A percentile compares a stretch with the other conserved stretches of the same genome.
Evolutionary conservation across 2,888 invertebrate species (phyloP).

Genomic region (Sylvicola cinctus): DNA sequence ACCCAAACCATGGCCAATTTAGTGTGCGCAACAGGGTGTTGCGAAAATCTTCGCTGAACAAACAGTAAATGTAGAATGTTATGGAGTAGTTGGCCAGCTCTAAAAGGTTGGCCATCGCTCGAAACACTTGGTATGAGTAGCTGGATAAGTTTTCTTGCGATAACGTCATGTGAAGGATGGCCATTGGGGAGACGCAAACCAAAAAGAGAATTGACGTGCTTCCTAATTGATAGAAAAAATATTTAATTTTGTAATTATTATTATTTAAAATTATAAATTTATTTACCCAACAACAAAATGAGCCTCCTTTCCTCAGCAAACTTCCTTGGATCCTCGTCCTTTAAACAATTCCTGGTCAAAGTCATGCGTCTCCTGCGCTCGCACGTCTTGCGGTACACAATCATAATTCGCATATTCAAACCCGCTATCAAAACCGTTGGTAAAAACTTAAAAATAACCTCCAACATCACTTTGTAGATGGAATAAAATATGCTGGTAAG

Average conservation of each 20-base stretch:
- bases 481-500: slow-evolving; percentile 31
- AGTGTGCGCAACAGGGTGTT: slow-evolving; percentile 44
- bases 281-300: slow-evolving; percentile 34
- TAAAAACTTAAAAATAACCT: slow-evolving; percentile 41
- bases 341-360: slow-evolving; percentile 30
- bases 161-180: slow-evolving; percentile 44
- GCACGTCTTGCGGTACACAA: slow-evolving; percentile 43
- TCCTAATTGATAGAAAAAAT: slow-evolving; percentile 10
- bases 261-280: too few relatives aligned
- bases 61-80: slow-evolving; percentile 59
- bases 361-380: slow-evolving; percentile 43
- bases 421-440: slow-evolving; percentile 44
- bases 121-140: slow-evolving; percentile 45
- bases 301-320: slow-evolving; percentile 46
- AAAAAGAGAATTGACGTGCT: slow-evolving; percentile 46
- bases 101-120: slow-evolving; percentile 48
- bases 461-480: slow-evolving; percentile 39
- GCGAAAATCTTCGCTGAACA: slow-evolving; percentile 57
- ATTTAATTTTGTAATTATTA: not conserved
- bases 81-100: slow-evolving; percentile 58
- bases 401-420: slow-evolving; percentile 41
- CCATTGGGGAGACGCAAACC: slow-evolving; percentile 50
- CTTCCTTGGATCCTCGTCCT: slow-evolving; percentile 39
- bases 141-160: slow-evolving; percentile 36
- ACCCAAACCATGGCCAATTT: slow-evolving; percentile 30